Percentiles rank a stretch among this genome's conserved stretches.
phyloP scores from a whole-genome alignment of 2,113 vertebrate species.

The Anser brachyrhynchus region DNA sequence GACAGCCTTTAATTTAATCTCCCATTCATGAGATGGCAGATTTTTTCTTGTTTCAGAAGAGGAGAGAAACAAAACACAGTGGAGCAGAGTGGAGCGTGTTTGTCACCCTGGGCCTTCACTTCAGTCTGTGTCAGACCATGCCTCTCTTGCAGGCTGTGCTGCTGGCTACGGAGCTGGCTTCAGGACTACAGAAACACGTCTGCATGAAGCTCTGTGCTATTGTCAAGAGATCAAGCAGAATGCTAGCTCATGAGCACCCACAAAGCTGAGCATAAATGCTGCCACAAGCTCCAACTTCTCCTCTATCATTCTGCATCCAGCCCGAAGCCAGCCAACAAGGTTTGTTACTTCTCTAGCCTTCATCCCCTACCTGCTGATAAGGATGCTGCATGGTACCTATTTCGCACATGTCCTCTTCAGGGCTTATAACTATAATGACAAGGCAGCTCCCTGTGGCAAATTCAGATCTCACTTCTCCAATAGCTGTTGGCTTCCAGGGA shows the following conservation, averaged over 20 bases:
- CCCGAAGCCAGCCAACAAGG: neutral
- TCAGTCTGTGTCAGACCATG: neutral
- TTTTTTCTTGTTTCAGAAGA: neutral
- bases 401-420: accelerated
- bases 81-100: accelerated
- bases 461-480: neutral
- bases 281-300: neutral
- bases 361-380: neutral
- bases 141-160: neutral
- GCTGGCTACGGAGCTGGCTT: neutral
- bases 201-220: neutral
- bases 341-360: neutral
- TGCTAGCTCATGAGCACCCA: neutral
- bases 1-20: neutral
- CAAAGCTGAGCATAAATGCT: neutral
- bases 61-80: neutral
- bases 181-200: neutral
- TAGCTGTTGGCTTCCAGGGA: neutral
- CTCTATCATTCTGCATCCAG: neutral
- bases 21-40: neutral
- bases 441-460: neutral
- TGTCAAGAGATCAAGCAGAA: neutral
- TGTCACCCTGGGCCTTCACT: neutral
- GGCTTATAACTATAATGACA: neutral
- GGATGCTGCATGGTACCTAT: too few relatives aligned